A percentile compares a stretch with the other conserved stretches of the same genome.
These are phyloP conservation scores for Toxostoma redivivum DNA, from an alignment of 2,113 vertebrate species.

Conservation along the genomic window DNA sequence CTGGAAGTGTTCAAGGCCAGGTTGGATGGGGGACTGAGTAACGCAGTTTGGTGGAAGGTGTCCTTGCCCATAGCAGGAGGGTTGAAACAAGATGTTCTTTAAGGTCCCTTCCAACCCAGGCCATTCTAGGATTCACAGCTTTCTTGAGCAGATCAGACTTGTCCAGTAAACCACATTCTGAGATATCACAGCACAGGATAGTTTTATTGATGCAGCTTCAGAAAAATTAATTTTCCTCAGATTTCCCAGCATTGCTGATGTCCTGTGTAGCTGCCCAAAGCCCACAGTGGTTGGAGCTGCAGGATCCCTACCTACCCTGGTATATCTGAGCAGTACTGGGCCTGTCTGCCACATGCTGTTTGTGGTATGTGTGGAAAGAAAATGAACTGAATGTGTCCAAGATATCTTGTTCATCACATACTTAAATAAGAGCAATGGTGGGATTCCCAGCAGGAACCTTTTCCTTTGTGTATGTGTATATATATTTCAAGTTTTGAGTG, in stretches of 20 bases:
- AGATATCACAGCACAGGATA: not conserved
- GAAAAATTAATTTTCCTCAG: not conserved
- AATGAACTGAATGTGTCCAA: not conserved
- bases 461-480: not conserved
- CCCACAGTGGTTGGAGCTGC: not conserved
- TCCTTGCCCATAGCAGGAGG: rapidly evolving
- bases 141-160: not conserved
- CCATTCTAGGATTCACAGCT: not conserved
- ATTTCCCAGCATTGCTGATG: not conserved
- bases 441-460: not conserved
- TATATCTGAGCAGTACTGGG: not conserved
- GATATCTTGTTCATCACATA: not conserved
- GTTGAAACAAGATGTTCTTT: not conserved
- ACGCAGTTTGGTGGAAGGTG: not conserved
- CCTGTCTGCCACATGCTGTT: not conserved
- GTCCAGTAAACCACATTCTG: not conserved
- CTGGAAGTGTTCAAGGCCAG: not conserved
- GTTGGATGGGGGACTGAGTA: not conserved
- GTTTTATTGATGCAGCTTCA: not conserved
- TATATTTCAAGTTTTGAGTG: not conserved
- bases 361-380: not conserved
- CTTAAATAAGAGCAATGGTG: not conserved
- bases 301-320: not conserved
- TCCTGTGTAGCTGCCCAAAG: not conserved
- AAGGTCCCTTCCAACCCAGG: not conserved